A percentile compares a stretch with the other conserved stretches of the same genome.
Conservation (phyloP, 2,113 vertebrate species). For the Stigmatopora nigra region DNA sequence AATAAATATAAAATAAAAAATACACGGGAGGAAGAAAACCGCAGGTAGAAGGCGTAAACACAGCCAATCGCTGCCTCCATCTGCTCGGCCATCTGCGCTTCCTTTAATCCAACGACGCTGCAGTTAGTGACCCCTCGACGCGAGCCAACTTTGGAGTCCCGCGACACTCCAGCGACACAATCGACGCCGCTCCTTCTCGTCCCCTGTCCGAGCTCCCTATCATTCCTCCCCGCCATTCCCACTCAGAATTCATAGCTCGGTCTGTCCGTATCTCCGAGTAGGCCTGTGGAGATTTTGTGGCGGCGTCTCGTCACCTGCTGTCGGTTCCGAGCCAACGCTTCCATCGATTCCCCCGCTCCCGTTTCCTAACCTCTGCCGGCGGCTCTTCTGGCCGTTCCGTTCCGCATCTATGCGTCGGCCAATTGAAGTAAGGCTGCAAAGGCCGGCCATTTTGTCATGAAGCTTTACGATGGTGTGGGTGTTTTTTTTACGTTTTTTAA, state of each 20-base stretch:
- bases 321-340: conserved; percentile 48
- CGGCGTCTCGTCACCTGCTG: conserved; percentile 50
- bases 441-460: conserved; percentile 20
- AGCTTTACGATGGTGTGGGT: conserved; percentile 27
- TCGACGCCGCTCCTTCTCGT: conserved; percentile 46
- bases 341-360: conserved; percentile 49
- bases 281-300: conserved; percentile 35
- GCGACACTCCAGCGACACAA: conserved; percentile 25
- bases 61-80: conserved; percentile 72
- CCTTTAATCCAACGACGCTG: conserved; percentile 68
- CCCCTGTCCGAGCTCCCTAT: conserved; percentile 57
- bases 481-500: conserved; percentile 26
- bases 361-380: conserved; percentile 25
- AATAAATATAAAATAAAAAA: not conserved
- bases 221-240: conserved; percentile 30
- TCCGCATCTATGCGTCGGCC: conserved; percentile 11
- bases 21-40: conserved; percentile 50
- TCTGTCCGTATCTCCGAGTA: conserved; percentile 24
- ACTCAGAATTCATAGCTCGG: conserved; percentile 25
- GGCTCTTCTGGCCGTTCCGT: conserved; percentile 15
- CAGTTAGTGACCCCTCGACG: conserved; percentile 64
- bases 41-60: conserved; percentile 72
- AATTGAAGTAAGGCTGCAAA: conserved; percentile 5
- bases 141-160: conserved; percentile 31
- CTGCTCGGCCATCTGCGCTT: conserved; percentile 74